Evolutionary conservation across 2,113 vertebrate species (phyloP), one percentile per base, ranked within the genome.

Genomic region (Lepisosteus osseus): DNA sequence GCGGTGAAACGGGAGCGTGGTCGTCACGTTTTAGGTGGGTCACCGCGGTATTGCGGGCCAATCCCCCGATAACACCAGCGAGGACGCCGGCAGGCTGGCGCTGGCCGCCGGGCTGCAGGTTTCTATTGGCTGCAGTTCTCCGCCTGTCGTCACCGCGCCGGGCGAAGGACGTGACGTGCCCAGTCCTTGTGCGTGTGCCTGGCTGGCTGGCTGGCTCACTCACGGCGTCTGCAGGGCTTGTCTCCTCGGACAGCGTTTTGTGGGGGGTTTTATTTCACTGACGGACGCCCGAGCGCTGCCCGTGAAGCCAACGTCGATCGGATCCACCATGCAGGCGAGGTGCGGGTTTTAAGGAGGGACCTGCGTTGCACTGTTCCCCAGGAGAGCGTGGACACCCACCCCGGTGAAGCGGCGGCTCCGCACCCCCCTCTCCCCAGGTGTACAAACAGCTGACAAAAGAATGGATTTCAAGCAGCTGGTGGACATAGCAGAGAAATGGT

Each of bases 391-490:
- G 80, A 73, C 75, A 67, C 82, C 54, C 77, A 73, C 79, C 71
- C 80, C 78, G 77, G 80, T 79, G 76, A 77, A 86, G 84, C 81
- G 82, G 5, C 29, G 2, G 82, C 87, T 76, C 70, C 76, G 62
- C 29, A 29, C 72, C 78, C 72, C 79, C 76, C 78, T 68, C 76
- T 29, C 78, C 63, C 59, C 64, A 57, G 69, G 74, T 66, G 76
- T 15, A 14, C 14, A 63, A 69, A 64, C 72, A 74, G 67, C 66
- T 54, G 59, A 68, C 61, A 29, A 67, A 89, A 29, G 91, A 88
- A 96, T 96, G 95, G 94, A 94, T 88, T 97, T 97, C 88, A 95
- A 97, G 92, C 93, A 94, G 92, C 94, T 97, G 91, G 95, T 96
- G 77, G 95, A 98, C 86, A 92, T 92, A 83, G 96, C 95, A 86